phyloP scores from a whole-genome alignment of 2,888 invertebrate genomes.

The Lepidocyrtoides sp. region DNA sequence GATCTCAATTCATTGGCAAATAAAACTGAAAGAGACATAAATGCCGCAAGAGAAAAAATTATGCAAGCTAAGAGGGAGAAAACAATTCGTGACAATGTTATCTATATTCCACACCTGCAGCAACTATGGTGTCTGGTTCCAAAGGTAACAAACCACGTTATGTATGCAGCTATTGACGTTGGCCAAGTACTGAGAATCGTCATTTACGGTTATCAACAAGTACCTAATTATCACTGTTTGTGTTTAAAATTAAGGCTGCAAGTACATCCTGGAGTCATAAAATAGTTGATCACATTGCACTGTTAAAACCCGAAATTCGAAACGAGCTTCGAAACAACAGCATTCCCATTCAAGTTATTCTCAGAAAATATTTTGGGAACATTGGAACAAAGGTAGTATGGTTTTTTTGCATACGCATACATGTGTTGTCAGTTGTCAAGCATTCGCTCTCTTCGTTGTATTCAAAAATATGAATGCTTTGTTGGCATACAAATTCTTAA shows the following conservation, averaged over 20 bases:
- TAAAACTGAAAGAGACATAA: neutral
- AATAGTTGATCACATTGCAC: slow-evolving; percentile 61
- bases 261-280: slow-evolving; percentile 84
- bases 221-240: no score
- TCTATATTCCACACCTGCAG: slow-evolving; percentile 81
- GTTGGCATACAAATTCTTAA: no score
- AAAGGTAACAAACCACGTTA: no score
- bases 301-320: neutral
- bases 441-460: no score
- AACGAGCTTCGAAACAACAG: slow-evolving; percentile 56
- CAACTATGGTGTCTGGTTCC: slow-evolving; percentile 85
- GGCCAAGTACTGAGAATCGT: no score
- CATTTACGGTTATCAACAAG: no score
- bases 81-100: slow-evolving; percentile 76
- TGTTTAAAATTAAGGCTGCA: slow-evolving; percentile 80
- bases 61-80: slow-evolving; percentile 70
- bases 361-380: slow-evolving; percentile 81
- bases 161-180: no score
- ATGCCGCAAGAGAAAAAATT: neutral
- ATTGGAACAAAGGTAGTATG: slow-evolving; percentile 81
- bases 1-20: neutral
- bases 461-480: no score
- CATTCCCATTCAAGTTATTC: slow-evolving; percentile 79
- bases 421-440: no score
- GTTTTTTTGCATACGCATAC: no score